Percentiles rank a stretch among this genome's conserved stretches.
phyloP scores from a whole-genome alignment of 1,140 invertebrate genomes.

The Tetramorium alpestre region DNA sequence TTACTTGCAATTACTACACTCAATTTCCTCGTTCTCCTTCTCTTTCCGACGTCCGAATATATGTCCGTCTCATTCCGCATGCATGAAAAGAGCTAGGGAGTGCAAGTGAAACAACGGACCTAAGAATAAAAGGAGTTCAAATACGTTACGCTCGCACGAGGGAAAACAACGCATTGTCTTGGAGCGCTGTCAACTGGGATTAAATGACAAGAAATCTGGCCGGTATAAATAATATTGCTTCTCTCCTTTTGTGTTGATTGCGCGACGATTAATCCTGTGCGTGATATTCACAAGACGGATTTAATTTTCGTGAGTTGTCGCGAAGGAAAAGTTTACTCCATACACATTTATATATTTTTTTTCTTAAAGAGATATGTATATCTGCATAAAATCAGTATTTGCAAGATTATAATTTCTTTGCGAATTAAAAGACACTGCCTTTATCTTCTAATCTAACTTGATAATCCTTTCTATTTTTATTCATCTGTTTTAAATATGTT shows the following conservation, averaged over 20 bases:
- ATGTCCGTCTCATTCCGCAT: neutral
- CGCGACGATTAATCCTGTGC: neutral
- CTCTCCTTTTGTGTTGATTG: neutral
- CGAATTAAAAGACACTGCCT: neutral
- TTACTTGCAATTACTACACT: neutral
- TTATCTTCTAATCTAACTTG: no score
- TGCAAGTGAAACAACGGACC: neutral
- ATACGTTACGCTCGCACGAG: neutral
- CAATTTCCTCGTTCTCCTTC: neutral
- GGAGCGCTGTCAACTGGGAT: neutral
- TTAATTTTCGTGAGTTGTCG: neutral
- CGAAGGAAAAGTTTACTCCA: neutral
- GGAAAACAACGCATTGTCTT: neutral
- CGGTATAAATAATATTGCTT: neutral
- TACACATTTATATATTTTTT: neutral
- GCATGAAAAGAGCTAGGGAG: neutral
- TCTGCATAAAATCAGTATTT: neutral
- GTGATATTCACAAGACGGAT: neutral
- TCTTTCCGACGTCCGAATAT: neutral
- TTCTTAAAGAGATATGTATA: neutral
- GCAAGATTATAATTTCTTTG: neutral
- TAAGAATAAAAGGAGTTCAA: neutral
- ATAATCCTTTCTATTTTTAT: neutral
- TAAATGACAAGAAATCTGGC: neutral
- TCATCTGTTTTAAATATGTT: neutral